These are phyloP conservation scores for Sthenelais limicola DNA, from an alignment of 2,888 invertebrate genomes.

Conservation along the genomic window DNA sequence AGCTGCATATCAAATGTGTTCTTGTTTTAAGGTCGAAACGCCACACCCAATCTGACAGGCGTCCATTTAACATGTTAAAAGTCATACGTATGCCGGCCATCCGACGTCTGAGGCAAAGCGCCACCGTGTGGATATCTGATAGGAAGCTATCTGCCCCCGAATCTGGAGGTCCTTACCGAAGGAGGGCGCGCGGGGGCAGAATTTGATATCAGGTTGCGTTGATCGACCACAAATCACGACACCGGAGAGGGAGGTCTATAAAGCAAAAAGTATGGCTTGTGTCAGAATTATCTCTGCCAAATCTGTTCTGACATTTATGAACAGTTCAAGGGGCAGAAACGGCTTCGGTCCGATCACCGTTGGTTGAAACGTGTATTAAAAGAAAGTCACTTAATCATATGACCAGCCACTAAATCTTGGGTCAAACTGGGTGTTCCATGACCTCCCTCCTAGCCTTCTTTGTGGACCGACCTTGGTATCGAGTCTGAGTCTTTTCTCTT, in stretches of 20 bases:
- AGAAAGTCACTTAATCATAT: too few species aligned
- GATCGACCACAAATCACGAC: background rate
- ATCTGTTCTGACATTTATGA: conserved; percentile 8
- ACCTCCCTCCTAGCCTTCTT: too few species aligned
- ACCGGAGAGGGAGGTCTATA: background rate
- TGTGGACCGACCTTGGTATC: too few species aligned
- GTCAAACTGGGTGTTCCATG: too few species aligned
- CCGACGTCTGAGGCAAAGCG: background rate
- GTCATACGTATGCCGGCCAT: conserved; percentile 32
- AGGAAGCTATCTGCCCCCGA: conserved; percentile 31
- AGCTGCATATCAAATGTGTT: too few species aligned
- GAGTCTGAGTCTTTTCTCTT: too few species aligned
- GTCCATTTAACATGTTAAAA: conserved; percentile 35
- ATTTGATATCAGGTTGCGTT: conserved; percentile 4
- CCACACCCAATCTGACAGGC: conserved; percentile 29
- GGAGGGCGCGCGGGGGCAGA: background rate
- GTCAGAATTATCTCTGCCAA: conserved; percentile 1
- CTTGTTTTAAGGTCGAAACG: too few species aligned
- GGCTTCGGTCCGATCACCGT: too few species aligned
- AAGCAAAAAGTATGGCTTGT: conserved; percentile 15
- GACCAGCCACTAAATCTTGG: too few species aligned
- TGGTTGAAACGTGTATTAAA: too few species aligned
- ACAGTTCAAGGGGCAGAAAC: too few species aligned
- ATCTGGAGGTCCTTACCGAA: conserved; percentile 27
- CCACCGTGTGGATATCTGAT: conserved; percentile 34